A percentile compares a stretch with the other conserved stretches of the same genome.
Conservation (phyloP, 2,113 vertebrate genomes). For the Hipposideros armiger region DNA sequence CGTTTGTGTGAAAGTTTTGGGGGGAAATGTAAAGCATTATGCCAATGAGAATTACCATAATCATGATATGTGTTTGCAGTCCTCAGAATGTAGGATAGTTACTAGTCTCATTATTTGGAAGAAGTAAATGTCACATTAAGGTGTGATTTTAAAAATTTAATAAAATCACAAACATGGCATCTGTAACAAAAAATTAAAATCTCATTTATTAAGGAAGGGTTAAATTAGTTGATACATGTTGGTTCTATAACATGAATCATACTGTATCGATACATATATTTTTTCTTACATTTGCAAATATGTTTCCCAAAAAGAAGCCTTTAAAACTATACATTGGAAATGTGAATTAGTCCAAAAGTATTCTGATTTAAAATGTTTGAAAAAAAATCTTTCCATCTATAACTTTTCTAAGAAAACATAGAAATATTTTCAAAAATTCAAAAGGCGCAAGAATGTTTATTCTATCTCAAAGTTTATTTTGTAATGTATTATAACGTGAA, state of each 20-base stretch:
- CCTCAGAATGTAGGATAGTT: neutral
- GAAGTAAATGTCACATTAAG: neutral
- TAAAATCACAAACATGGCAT: neutral
- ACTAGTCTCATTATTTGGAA: neutral
- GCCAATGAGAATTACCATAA: neutral
- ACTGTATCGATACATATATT: neutral
- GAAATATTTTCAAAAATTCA: neutral
- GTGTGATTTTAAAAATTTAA: neutral
- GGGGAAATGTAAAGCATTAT: neutral
- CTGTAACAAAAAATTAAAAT: slow-evolving; percentile 6
- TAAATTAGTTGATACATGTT: neutral
- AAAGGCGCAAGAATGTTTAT: neutral
- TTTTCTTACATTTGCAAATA: neutral
- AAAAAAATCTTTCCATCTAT: neutral
- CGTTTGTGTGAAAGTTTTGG: neutral
- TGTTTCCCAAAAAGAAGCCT: neutral
- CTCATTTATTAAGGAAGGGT: neutral
- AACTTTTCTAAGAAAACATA: slow-evolving; percentile 2
- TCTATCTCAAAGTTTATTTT: slow-evolving; percentile 18
- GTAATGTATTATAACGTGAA: neutral
- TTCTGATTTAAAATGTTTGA: slow-evolving; percentile 10
- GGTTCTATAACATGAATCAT: neutral
- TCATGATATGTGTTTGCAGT: neutral
- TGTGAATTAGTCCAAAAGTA: neutral
- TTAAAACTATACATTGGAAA: neutral